Base-by-base conservation (phyloP, 2,113 vertebrate genomes). In the Malaclemys terrapin region DNA sequence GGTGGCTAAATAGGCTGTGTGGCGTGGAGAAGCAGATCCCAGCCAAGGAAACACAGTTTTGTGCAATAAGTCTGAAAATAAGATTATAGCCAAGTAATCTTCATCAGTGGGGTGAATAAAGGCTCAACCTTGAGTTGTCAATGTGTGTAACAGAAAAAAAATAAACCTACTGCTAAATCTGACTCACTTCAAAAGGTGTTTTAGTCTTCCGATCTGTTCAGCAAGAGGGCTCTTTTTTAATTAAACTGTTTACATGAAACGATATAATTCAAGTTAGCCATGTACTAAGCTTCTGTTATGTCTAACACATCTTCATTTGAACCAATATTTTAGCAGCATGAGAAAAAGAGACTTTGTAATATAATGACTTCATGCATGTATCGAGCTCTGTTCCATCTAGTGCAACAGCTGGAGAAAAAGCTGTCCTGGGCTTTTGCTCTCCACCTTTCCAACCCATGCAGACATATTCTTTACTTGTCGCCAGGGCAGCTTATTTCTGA, bases 1-100 rank as follows among this genome's bases (percentile, higher is more conserved):
- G 93, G 80, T 2, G 2, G 84, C 94, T 95, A 90, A 94, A 93
- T 53, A 87, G 91, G 57, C 94, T 59, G 87, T 53, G 85, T 90
- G 93, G 95, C 88, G 80, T 1, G 4, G 83, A 87, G 88, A 94
- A 96, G 82, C 83, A 97, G 89, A 96, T 83, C 62, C 1, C 87
- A 65, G 85, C 65, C 78, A 72, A 76, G 95, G 79, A 56, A 91
- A 38, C 69, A 50, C 31, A 81, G 59, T 4, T 88, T 93, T 93
- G 90, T 81, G 85, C 93, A 94, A 35, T 75, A 86, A 91, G 87
- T 53, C 76, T 85, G 85, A 57, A 53, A 92, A 93, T 82, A 86
- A 83, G 84, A 79, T 87, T 80, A 88, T 8, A n/a, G 50, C 6
- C 75, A 80, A 88, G 85, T 65, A 76, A n/a, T 42, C 50, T 29